Conservation (phyloP, 2,797 vertebrate species). For the Anguilla obscura region DNA sequence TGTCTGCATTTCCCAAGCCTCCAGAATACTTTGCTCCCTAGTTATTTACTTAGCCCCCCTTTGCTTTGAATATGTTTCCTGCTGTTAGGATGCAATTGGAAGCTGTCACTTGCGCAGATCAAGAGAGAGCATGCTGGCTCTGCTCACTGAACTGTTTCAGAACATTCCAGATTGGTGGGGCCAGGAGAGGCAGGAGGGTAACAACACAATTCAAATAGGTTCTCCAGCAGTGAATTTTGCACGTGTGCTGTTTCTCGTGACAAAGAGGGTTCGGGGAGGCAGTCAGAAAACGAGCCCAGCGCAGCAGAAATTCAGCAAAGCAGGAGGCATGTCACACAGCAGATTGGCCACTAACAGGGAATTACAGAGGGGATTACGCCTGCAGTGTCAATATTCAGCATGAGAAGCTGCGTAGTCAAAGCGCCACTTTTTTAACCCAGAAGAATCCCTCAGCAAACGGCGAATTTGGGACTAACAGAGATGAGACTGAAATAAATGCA, state of each 20-base stretch:
- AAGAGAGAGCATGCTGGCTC: constrained; percentile 47
- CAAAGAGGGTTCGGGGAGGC: neutral
- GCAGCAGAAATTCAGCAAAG: constrained; percentile 44
- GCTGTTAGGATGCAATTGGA: constrained; percentile 39
- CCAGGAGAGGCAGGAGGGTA: constrained; percentile 60
- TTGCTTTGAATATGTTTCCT: constrained; percentile 33
- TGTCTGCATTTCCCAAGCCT: constrained; percentile 38
- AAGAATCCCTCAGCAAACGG: neutral
- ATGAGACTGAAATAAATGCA: neutral
- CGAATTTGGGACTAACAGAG: neutral
- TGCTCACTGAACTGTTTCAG: constrained; percentile 45
- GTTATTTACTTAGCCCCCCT: constrained; percentile 43
- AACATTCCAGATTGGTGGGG: constrained; percentile 46
- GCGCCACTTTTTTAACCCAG: neutral
- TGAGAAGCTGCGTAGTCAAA: neutral
- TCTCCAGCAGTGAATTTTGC: constrained; percentile 28
- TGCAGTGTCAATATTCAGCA: neutral
- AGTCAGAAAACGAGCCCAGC: constrained; percentile 33
- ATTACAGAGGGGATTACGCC: neutral
- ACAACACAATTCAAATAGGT: constrained; percentile 58
- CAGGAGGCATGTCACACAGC: constrained; percentile 28
- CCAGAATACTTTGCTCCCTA: constrained; percentile 36
- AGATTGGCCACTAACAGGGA: neutral
- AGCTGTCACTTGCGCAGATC: constrained; percentile 46
- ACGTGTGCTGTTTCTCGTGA: neutral